phyloP scores from a whole-genome alignment of 2,797 vertebrate genomes.

The Phoebastria nigripes region DNA sequence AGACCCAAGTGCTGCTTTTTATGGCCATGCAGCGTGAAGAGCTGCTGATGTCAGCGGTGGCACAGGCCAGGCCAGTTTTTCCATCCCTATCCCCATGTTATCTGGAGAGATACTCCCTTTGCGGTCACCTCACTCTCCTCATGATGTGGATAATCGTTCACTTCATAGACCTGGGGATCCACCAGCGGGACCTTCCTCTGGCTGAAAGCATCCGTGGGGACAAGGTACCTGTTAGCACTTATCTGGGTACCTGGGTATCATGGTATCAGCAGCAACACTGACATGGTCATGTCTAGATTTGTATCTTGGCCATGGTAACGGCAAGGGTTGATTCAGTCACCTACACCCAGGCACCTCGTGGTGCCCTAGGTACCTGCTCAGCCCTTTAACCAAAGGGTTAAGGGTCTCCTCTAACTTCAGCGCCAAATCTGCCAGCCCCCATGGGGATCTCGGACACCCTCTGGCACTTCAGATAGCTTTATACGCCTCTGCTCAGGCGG shows the following conservation, averaged over 20 bases:
- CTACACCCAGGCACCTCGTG: not conserved
- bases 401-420: not conserved
- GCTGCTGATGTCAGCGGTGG: conserved; percentile 39
- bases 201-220: not conserved
- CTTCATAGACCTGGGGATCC: not conserved
- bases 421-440: not conserved
- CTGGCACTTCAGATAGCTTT: not conserved
- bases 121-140: not conserved
- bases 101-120: not conserved
- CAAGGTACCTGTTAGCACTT: not conserved
- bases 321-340: not conserved
- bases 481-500: fast-evolving
- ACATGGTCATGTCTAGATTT: not conserved
- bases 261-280: not conserved
- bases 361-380: not conserved
- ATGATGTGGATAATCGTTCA: not conserved
- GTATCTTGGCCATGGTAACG: not conserved
- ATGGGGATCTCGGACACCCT: not conserved
- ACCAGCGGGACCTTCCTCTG: not conserved
- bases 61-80: conserved; percentile 6
- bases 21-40: conserved; percentile 24
- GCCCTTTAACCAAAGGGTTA: not conserved
- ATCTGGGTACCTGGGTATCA: not conserved
- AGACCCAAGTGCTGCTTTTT: conserved; percentile 60
- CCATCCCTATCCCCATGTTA: not conserved